Conservation (phyloP, 2,113 vertebrate genomes). For the Clarias gariepinus region DNA sequence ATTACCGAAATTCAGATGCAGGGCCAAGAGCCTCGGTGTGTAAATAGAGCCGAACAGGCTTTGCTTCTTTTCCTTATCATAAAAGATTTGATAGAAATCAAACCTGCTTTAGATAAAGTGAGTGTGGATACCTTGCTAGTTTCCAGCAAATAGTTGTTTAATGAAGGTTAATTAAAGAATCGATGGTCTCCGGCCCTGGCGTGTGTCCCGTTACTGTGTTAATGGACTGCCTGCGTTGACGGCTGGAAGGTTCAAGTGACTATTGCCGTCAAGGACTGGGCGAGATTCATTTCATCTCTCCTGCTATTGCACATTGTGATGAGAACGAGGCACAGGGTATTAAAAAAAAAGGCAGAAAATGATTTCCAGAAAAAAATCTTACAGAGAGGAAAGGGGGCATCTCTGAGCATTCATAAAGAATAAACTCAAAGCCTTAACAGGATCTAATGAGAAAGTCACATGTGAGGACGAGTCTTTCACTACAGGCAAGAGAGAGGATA, state of each 20-base stretch:
- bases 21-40: conserved; percentile 64
- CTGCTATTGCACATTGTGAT: too few relatives aligned
- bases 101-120: conserved; percentile 45
- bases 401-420: conserved; percentile 52
- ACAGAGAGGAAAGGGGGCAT: conserved; percentile 40
- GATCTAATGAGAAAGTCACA: conserved; percentile 74
- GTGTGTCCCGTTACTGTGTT: conserved; percentile 55
- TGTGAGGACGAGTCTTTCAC: conserved; percentile 68
- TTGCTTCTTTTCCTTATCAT: conserved; percentile 47
- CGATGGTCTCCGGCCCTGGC: conserved; percentile 54
- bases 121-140: conserved; percentile 39
- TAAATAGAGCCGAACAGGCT: conserved; percentile 58
- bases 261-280: conserved; percentile 59
- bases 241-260: conserved; percentile 57
- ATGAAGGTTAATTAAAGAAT: conserved; percentile 67
- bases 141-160: conserved; percentile 48
- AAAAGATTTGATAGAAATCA: conserved; percentile 63
- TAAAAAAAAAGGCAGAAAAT: neutral
- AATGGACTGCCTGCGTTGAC: conserved; percentile 54
- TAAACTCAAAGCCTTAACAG: conserved; percentile 69
- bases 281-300: conserved; percentile 64
- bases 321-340: conserved; percentile 54
- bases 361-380: conserved; percentile 23
- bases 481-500: conserved; percentile 64
- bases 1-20: conserved; percentile 66